Base-by-base conservation (phyloP, 2,113 vertebrate species). In the Triplophysa siluroides region DNA sequence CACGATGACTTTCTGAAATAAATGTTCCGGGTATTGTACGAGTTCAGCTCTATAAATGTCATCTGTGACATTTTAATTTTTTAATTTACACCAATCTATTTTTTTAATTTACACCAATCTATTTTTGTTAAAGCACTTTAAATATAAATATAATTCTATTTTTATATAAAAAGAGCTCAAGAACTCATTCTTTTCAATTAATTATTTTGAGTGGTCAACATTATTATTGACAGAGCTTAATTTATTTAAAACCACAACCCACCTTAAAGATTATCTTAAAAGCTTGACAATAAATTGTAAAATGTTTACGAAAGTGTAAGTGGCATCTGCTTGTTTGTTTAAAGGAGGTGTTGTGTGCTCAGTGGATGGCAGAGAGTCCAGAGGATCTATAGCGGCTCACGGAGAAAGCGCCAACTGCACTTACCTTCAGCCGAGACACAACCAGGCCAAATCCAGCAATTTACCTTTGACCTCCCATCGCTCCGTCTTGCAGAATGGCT, bases 351-450 rank as follows among this genome's bases (percentile, higher is more conserved):
- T 47, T 62, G 73, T 68, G 23, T 83, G 82, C 45, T 67, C 75
- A n/a, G 63, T 76, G 65, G 86, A 83, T 16, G 54, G 70, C 62
- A 85, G 78, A 56, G 81, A 84, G 16, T 47, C 66, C 29, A 84
- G 78, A 85, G 83, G 74, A 76, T 81, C 84, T 76, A 83, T 87
- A 12, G 78, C 80, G 68, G 67, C 86, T 83, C 88, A 86, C 78
- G 91, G 91, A 81, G 91, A 91, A 26, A 84, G 88, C 71, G 83
- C 85, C 81, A 88, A 87, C 82, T 88, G 90, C 84, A 87, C 91
- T 84, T 89, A 89, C 75, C 76, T 87, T 72, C 89, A 91, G 67
- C 86, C 84, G 41, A 78, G 84, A 26, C 86, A 86, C 77, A 75
- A 72, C 87, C 91, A 89, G 81, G 78, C 83, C 58, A 90, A 87